These are phyloP conservation scores for Kudoa iwatai DNA, from an alignment of 30 jellyfish, hydroid and myxozoan genomes.

Conservation along the genomic window DNA sequence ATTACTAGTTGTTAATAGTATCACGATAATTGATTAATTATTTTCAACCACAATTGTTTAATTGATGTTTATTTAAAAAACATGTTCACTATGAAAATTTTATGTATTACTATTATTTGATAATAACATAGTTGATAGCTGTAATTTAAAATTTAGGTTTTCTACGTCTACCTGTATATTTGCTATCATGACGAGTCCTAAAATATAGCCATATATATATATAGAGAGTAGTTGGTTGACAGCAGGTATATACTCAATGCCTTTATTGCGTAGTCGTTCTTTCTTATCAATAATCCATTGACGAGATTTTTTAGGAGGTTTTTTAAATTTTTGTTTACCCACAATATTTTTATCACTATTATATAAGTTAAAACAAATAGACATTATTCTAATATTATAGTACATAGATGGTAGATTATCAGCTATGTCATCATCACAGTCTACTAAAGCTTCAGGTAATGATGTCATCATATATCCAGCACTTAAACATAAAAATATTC, in stretches of 20 bases:
- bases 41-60: too few species aligned
- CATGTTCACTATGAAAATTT: too few species aligned
- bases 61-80: too few species aligned
- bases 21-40: too few species aligned
- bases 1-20: too few species aligned
- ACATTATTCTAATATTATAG: slow-evolving; percentile 2
- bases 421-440: not conserved
- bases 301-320: slow-evolving; percentile 20
- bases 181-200: too few species aligned
- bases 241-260: slow-evolving; percentile 24
- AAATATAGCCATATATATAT: too few species aligned
- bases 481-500: slow-evolving; percentile 38
- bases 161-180: too few species aligned
- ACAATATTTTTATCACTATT: not conserved
- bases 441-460: slow-evolving; percentile 7
- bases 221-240: too few species aligned
- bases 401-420: slow-evolving; percentile 1
- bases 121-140: too few species aligned
- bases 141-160: too few species aligned
- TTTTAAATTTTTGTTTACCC: slow-evolving; percentile 1
- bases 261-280: slow-evolving; percentile 25
- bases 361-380: not conserved
- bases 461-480: slow-evolving; percentile 14
- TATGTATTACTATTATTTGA: too few species aligned
- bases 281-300: slow-evolving; percentile 45